Percentiles rank a stretch among this genome's conserved stretches.
phyloP scores from a whole-genome alignment of 1,140 invertebrate genomes.

The Trialeurodes vaporariorum region DNA sequence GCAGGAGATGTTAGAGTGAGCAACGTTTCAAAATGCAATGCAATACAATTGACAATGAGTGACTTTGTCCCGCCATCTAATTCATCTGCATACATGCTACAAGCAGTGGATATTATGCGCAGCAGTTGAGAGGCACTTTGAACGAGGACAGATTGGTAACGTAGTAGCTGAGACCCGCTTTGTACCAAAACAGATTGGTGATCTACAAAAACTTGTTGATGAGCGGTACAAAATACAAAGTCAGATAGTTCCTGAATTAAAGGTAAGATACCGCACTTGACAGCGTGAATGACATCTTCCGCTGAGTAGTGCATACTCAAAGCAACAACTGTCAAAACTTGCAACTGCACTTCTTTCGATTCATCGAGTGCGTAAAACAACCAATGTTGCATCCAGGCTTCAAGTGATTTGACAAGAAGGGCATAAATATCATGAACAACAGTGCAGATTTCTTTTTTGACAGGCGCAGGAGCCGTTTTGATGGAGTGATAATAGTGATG shows the following conservation, averaged over 20 bases:
- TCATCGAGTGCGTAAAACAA: neutral
- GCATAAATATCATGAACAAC: constrained; percentile 38
- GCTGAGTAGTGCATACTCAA: constrained; percentile 44
- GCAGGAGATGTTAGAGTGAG: neutral
- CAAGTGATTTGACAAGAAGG: constrained; percentile 31
- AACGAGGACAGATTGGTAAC: constrained; percentile 10
- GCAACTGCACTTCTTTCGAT: constrained; percentile 29
- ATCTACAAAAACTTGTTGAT: constrained; percentile 7
- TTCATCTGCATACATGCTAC: constrained; percentile 39
- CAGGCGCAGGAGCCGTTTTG: constrained; percentile 31
- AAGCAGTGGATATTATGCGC: constrained; percentile 11
- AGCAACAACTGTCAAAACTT: constrained; percentile 42
- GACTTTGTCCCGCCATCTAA: constrained; percentile 33
- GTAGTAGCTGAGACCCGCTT: constrained; percentile 3
- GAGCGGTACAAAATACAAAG: constrained; percentile 14
- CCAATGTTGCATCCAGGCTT: neutral
- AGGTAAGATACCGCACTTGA: constrained; percentile 42
- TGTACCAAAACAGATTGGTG: constrained; percentile 11
- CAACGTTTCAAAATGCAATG: neutral
- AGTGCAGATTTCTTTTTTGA: constrained; percentile 35
- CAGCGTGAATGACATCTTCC: constrained; percentile 44
- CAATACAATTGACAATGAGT: constrained; percentile 13
- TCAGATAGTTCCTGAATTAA: constrained; percentile 33
- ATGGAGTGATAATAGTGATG: constrained; percentile 25
- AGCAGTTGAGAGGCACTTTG: constrained; percentile 11